Evolutionary conservation across 2,888 invertebrate species (phyloP).

Genomic region (Chalcis sispes): DNA sequence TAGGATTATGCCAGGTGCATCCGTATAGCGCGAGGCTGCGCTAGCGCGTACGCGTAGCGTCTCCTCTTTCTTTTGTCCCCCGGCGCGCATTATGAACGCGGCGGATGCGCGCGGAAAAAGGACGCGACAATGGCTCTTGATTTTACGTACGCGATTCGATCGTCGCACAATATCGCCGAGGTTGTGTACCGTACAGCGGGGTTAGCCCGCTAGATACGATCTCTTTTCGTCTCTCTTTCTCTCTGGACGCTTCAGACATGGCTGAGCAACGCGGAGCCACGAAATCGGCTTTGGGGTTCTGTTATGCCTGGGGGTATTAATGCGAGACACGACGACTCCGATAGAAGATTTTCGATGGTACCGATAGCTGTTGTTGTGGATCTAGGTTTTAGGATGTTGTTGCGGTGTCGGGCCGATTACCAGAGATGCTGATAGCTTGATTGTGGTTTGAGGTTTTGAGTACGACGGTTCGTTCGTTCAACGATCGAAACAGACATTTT

Average conservation of each 20-base stretch:
- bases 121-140: slow-evolving; percentile 23
- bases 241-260: slow-evolving; percentile 26
- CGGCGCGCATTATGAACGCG: too few species aligned
- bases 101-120: not conserved
- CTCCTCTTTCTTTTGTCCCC: slow-evolving; percentile 33
- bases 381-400: too few species aligned
- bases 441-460: slow-evolving; percentile 4
- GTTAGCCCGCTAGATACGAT: too few species aligned
- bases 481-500: too few species aligned
- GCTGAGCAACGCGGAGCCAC: not conserved
- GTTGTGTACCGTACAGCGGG: too few species aligned
- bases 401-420: not conserved
- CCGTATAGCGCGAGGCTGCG: not conserved
- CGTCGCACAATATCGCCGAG: slow-evolving; percentile 1
- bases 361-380: slow-evolving; percentile 1
- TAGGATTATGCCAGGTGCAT: slow-evolving; percentile 36
- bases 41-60: not conserved
- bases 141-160: slow-evolving; percentile 48
- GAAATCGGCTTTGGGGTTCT: slow-evolving; percentile 36
- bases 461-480: too few species aligned
- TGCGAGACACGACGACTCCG: slow-evolving; percentile 19
- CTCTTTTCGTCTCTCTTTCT: too few species aligned
- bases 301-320: slow-evolving; percentile 19
- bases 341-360: slow-evolving; percentile 20
- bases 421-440: not conserved